These are phyloP conservation scores for Synergus japonicus DNA, from an alignment of 2,888 invertebrate genomes.

Conservation along the genomic window DNA sequence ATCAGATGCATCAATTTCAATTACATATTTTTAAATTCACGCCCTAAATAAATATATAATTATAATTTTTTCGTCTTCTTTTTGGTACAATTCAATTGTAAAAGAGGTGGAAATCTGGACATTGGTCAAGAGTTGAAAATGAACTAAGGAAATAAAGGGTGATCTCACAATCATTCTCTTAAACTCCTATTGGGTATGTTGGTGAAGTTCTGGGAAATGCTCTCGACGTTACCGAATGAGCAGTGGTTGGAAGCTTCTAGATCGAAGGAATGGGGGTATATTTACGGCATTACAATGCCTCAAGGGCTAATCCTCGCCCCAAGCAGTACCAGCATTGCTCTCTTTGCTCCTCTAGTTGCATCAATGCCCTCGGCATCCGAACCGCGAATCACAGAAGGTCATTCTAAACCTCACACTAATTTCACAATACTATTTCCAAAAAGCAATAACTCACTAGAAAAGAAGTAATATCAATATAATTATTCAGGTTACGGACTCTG, in stretches of 20 bases:
- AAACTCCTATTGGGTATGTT: slow-evolving; percentile 50
- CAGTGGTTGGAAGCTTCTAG: slow-evolving; percentile 57
- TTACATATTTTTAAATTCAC: no score
- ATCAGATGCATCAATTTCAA: no score
- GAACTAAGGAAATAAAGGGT: slow-evolving; percentile 45
- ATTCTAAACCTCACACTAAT: slow-evolving; percentile 49
- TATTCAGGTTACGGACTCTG: neutral
- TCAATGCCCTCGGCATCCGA: slow-evolving; percentile 51
- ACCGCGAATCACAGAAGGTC: slow-evolving; percentile 53
- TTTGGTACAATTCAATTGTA: no score
- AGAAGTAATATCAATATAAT: neutral
- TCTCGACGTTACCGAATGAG: slow-evolving; percentile 61
- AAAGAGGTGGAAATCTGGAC: slow-evolving; percentile 25
- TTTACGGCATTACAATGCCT: slow-evolving; percentile 77
- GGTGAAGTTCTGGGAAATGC: slow-evolving; percentile 62
- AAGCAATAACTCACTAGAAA: slow-evolving; percentile 49
- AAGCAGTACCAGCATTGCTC: slow-evolving; percentile 60
- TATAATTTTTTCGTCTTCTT: no score
- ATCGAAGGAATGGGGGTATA: slow-evolving; percentile 63
- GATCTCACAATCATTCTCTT: slow-evolving; percentile 54
- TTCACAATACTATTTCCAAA: slow-evolving; percentile 39
- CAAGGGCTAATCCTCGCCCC: slow-evolving; percentile 74
- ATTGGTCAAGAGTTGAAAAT: slow-evolving; percentile 49
- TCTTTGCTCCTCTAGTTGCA: slow-evolving; percentile 57
- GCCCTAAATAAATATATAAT: no score